These are phyloP conservation scores for Diprion similis DNA, from an alignment of 1,140 invertebrate genomes.

Conservation along the genomic window DNA sequence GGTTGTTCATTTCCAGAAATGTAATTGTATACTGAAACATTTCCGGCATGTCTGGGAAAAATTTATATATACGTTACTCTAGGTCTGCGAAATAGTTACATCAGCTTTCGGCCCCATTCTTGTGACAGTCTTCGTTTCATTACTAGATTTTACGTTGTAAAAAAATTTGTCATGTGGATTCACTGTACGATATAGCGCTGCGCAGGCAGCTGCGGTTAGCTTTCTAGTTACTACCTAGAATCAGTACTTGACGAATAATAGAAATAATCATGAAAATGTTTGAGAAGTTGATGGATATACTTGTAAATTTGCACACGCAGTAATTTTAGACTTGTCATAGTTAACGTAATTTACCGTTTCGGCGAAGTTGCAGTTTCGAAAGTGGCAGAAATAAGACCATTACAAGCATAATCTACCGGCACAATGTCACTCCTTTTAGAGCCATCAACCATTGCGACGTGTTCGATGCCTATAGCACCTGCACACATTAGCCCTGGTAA, in stretches of 20 bases:
- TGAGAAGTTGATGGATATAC: no score
- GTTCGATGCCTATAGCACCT: conserved; percentile 66
- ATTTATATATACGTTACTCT: no score
- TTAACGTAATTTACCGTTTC: no score
- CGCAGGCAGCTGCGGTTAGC: neutral
- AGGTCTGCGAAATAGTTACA: neutral
- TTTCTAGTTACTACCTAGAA: no score
- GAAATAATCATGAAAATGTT: no score
- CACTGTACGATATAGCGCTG: neutral
- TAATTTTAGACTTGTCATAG: no score
- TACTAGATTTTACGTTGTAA: neutral
- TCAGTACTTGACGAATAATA: neutral
- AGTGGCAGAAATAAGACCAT: conserved; percentile 67
- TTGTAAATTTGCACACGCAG: no score
- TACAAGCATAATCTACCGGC: conserved; percentile 71
- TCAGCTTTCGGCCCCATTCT: neutral
- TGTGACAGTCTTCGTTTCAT: neutral
- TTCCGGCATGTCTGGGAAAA: neutral
- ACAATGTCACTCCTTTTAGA: conserved; percentile 66
- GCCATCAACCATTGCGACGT: conserved; percentile 61
- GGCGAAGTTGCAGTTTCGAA: conserved; percentile 50
- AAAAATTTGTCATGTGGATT: neutral
- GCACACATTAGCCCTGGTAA: conserved; percentile 63
- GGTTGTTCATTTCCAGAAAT: conserved; percentile 20
- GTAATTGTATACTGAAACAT: conserved; percentile 26